Percentiles rank a stretch among this genome's conserved stretches.
Conservation (phyloP, 2,797 vertebrate species). For the Spinibarbus caldwelli region DNA sequence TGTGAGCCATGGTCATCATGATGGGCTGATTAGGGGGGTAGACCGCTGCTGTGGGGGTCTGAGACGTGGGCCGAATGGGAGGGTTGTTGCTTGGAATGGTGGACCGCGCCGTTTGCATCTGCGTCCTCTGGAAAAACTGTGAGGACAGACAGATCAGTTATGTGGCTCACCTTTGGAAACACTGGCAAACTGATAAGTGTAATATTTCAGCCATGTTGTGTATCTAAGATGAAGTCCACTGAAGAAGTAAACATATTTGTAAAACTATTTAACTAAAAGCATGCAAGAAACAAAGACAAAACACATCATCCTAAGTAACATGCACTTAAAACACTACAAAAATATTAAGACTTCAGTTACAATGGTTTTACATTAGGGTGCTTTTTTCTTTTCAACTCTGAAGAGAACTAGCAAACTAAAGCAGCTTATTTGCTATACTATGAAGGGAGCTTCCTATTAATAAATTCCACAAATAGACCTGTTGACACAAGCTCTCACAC, state of each 20-base stretch:
- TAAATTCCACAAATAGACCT: conserved; percentile 5
- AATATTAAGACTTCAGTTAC: neutral
- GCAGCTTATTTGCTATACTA: neutral
- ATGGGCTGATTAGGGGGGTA: conserved; percentile 94
- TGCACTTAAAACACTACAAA: neutral
- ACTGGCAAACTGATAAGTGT: neutral
- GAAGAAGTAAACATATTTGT: neutral
- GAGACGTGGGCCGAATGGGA: conserved; percentile 90
- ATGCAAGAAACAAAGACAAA: conserved; percentile 30
- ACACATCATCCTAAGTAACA: neutral
- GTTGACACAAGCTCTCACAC: neutral
- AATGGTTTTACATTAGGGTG: neutral
- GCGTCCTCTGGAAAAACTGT: conserved; percentile 98
- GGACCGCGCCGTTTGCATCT: conserved; percentile 92
- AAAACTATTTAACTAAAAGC: neutral
- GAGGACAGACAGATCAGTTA: conserved; percentile 23
- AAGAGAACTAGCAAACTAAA: neutral
- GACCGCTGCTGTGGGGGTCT: conserved; percentile 87
- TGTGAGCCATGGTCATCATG: conserved; percentile 98
- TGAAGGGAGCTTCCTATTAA: neutral
- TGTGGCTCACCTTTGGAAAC: neutral
- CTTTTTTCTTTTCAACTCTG: neutral
- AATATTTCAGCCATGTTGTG: neutral
- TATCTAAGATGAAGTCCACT: neutral
- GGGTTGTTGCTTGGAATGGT: conserved; percentile 91